Percentiles rank a stretch among this genome's conserved stretches.
Evolutionary conservation across 1,140 invertebrate genomes (phyloP).

Genomic region (Rhopalosiphum padi): DNA sequence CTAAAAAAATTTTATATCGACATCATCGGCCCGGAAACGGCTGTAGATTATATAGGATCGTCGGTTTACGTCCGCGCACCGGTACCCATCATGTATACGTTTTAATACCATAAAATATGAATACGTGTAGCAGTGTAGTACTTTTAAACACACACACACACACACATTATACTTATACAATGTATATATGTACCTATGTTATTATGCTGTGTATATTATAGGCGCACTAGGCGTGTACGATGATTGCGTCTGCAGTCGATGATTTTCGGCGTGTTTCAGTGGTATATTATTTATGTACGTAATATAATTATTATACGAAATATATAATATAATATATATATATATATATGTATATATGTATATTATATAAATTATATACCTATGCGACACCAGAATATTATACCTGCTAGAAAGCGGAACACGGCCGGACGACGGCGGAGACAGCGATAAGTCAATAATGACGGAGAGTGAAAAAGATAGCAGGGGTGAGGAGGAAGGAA

Average conservation of each 20-base stretch:
- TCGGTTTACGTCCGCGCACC: background rate
- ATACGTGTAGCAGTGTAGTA: no score
- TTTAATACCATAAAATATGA: no score
- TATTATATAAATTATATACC: slow-evolving; percentile 13
- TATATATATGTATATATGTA: no score
- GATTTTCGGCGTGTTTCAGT: background rate
- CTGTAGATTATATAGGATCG: background rate
- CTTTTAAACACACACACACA: no score
- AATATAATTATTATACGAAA: background rate
- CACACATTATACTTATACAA: no score
- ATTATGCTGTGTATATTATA: no score
- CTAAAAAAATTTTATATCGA: background rate
- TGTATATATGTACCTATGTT: no score
- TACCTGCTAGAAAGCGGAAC: slow-evolving; percentile 30
- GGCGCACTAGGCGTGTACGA: background rate
- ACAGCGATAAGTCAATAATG: background rate
- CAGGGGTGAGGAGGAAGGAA: background rate
- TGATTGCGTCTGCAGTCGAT: background rate
- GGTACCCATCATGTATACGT: no score
- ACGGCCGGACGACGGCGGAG: background rate
- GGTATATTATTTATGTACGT: background rate
- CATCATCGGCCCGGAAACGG: background rate
- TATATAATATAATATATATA: background rate
- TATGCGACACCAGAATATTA: background rate
- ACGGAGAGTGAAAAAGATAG: background rate